phyloP scores from a whole-genome alignment of 1,140 invertebrate genomes.

The Carposina sasakii region DNA sequence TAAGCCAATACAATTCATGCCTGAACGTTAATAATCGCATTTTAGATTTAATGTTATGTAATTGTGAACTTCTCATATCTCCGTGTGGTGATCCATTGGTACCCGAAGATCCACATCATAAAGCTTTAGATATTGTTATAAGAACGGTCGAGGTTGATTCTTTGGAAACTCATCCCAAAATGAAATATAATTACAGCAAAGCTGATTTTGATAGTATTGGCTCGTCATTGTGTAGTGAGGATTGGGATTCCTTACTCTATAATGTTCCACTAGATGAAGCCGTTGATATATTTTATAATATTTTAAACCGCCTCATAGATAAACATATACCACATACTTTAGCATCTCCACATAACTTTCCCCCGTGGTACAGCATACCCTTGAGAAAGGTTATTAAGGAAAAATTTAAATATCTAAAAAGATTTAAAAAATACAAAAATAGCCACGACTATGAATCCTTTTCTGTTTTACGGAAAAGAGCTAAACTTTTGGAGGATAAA shows the following conservation, averaged over 20 bases:
- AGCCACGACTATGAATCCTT: constrained; percentile 13
- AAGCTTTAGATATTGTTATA: no score
- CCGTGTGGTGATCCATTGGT: no score
- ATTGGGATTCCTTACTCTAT: neutral
- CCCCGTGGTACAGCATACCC: constrained; percentile 13
- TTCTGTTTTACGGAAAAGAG: constrained; percentile 12
- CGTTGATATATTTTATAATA: neutral
- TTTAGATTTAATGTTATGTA: no score
- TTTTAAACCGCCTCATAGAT: neutral
- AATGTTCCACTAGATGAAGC: neutral
- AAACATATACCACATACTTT: neutral
- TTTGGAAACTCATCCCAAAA: no score
- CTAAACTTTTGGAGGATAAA: constrained; percentile 2
- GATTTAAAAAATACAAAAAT: constrained; percentile 18
- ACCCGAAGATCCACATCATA: no score
- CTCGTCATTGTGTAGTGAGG: no score
- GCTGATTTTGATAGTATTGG: no score
- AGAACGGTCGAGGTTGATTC: no score
- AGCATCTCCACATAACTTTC: neutral
- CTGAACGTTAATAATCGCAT: no score
- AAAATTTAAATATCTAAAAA: constrained; percentile 17
- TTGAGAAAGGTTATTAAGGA: constrained; percentile 19
- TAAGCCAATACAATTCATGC: no score
- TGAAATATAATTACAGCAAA: no score
- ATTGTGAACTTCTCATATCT: no score